Evolutionary conservation across 2,888 invertebrate species (phyloP), one percentile per base, ranked within the genome.

Genomic region (Mechanitis messenoides): DNA sequence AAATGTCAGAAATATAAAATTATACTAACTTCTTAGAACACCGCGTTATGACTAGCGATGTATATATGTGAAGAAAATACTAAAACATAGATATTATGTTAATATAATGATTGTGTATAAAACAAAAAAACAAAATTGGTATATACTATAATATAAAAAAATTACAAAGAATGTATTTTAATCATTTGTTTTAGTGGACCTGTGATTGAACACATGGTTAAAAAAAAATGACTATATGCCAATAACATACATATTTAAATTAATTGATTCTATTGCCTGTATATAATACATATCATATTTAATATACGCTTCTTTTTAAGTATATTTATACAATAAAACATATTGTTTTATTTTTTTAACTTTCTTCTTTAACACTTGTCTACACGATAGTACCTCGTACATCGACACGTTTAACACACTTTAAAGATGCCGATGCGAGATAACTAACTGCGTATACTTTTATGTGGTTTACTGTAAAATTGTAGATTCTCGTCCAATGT

Each of bases 21-120:
- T 81, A 78, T 82, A 74, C 74, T 75, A 65, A 69, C 73, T 87
- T 87, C 87, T 84, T 61, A 74, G 87, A 86, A 85, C 70, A 71
- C 67, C 71, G 74, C 73, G 78, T 75, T 80, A 76, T 78, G 80
- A 81, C 67, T 69, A 69, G 68, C 55, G 33, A 53, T 33, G 58
- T 59, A 64, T 31, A 46, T n/a, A 42, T 46, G 45, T 9, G 35
- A 7, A 11, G 56, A 64, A 55, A 65, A 58, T 7, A 50, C 56
- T 45, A 59, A 31, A 12, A 47, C 4, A 20, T 20, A 20, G 20
- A 20, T 20, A 20, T 20, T 20, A 20, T 20, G 20, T 20, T 20
- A 20, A 20, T 20, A 20, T 20, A 20, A 20, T 20, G 20, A 20
- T 20, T 20, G 1, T 20, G 1, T 20, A 20, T 20, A 20, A 1